Evolutionary conservation across 2,888 invertebrate species (phyloP).

Genomic region (Dioctria linearis): DNA sequence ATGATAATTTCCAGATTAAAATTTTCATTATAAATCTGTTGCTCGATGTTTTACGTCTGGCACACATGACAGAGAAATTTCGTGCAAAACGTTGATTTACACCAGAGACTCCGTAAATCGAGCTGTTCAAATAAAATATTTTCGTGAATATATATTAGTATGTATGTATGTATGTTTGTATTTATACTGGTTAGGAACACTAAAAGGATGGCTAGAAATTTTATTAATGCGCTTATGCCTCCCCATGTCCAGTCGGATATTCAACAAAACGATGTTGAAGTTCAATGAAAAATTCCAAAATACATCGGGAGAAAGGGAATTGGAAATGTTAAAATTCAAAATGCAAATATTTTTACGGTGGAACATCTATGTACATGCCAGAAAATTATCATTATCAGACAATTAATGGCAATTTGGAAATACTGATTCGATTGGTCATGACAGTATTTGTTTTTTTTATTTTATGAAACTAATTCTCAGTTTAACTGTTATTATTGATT

Average conservation of each 20-base stretch:
- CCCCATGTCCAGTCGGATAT: neutral
- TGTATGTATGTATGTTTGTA: neutral
- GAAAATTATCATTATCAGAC: constrained; percentile 36
- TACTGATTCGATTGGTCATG: no score
- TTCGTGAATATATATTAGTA: constrained; percentile 10
- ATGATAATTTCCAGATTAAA: constrained; percentile 25
- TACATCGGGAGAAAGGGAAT: neutral
- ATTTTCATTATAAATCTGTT: constrained; percentile 41
- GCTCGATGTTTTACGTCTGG: constrained; percentile 15
- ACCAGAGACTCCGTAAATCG: constrained; percentile 35
- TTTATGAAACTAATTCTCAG: no score
- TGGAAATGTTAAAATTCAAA: constrained; percentile 42
- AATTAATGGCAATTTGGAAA: constrained; percentile 1
- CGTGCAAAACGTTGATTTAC: constrained; percentile 31
- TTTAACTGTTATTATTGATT: no score
- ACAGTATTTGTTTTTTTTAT: no score
- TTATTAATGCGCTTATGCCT: constrained; percentile 1
- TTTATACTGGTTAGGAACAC: no score
- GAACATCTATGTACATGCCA: constrained; percentile 7
- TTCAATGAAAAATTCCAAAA: no score
- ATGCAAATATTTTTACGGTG: constrained; percentile 21
- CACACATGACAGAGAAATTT: constrained; percentile 26
- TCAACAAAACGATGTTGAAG: neutral
- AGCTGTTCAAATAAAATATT: no score
- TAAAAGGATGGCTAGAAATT: no score